Evolutionary conservation across 2,113 vertebrate species (phyloP), one percentile per base, ranked within the genome.

Genomic region (Indri indri): DNA sequence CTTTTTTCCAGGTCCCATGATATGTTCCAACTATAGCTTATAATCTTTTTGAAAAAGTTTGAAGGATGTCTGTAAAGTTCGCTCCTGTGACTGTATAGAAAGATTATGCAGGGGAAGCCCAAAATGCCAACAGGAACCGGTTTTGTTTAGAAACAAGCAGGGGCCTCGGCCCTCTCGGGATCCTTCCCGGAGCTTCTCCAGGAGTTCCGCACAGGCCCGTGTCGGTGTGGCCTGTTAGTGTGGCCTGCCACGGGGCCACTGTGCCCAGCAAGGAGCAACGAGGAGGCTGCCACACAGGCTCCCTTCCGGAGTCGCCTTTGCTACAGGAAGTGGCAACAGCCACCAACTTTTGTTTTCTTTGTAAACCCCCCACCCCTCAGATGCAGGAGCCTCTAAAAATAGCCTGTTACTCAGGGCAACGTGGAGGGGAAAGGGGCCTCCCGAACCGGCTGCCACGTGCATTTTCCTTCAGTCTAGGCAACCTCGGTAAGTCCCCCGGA

Each of bases 1-100:
- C 3, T 14, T 57, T 47, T 18, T 17, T 30, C 17, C 57, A 45
- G 83, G 73, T 6, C n/a, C 13, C 17, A 0, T 5, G n/a, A 2
- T 32, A 6, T 9, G 6, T 7, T 13, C 7, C 1, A 12, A 42
- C 34, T 3, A 0, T 2, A 61, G 45, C 22, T 37, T 47, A 42
- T 2, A 0, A 20, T 34, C n/a, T 47, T n/a, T 76, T 0, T 5
- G 79, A 96, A 6, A 80, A 90, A 45, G n/a, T 10, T 30, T 68
- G 6, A 27, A 34, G 88, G 66, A 79, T 17, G 45, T 0, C 9
- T 6, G 45, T 27, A 1, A 74, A 83, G 79, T 6, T 20, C 37
- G n/a, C 3, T 8, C 68, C 0, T 0, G 4, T 22, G 27, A 8
- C 3, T 3, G 20, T 17, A 22, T 0, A 23, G 42, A 57, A 74